Conservation (phyloP, 2,888 invertebrate species). For the Chrysomela aeneicollis region DNA sequence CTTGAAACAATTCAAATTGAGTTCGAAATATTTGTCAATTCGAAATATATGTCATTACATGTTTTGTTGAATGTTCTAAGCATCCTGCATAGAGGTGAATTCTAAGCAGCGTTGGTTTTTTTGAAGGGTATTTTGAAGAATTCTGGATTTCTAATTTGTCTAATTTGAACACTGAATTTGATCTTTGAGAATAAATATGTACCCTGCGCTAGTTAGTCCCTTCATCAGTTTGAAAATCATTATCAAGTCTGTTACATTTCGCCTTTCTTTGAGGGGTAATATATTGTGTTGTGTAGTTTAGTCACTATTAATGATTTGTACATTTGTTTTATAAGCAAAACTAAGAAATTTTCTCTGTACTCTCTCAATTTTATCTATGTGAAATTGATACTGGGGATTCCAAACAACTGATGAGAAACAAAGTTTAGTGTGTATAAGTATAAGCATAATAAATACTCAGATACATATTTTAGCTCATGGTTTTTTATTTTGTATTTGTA, state of each 20-base stretch:
- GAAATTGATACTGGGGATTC: neutral
- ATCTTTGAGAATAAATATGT: neutral
- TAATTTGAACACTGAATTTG: neutral
- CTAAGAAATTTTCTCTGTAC: neutral
- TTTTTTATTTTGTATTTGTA: neutral
- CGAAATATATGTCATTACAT: neutral
- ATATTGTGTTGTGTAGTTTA: neutral
- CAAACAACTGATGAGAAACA: neutral
- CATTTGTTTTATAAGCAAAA: neutral
- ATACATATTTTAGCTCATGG: neutral
- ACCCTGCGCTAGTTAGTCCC: neutral
- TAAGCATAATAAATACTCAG: slow-evolving; percentile 2
- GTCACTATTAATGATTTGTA: neutral
- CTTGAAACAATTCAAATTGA: neutral
- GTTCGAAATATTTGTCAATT: neutral
- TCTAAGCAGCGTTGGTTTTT: no score
- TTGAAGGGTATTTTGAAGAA: no score
- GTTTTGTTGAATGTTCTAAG: no score
- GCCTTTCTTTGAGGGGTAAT: no score
- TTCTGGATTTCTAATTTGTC: no score
- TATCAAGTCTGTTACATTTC: no score
- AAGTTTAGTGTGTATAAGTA: neutral
- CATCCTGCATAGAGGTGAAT: no score
- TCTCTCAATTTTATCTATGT: no score
- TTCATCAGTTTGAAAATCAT: no score